These are phyloP conservation scores for Siderastrea radians DNA, from an alignment of 92 coral and sea anemone species.

Conservation along the genomic window DNA sequence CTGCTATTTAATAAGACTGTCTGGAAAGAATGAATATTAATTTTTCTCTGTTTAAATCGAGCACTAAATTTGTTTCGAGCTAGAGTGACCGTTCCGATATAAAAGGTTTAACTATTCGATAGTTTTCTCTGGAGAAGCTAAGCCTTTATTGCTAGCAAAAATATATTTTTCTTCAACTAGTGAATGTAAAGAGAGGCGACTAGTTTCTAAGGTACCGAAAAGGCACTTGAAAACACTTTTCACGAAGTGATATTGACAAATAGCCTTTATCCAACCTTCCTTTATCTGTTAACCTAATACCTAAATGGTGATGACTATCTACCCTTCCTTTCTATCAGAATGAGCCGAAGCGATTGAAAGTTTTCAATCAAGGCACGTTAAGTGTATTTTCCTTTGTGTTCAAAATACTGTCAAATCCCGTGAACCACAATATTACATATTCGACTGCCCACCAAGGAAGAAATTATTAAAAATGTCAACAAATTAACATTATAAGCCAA, in stretches of 20 bases:
- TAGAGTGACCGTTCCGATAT: neutral
- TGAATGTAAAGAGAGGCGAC: neutral
- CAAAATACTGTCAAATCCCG: neutral
- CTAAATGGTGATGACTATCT: neutral
- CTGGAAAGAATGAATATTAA: neutral
- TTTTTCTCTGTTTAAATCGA: neutral
- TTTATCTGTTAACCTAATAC: neutral
- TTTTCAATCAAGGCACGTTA: neutral
- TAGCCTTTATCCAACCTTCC: neutral
- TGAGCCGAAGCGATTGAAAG: neutral
- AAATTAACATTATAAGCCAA: conserved; percentile 35
- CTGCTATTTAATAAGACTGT: neutral
- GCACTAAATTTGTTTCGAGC: neutral
- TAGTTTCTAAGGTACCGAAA: conserved; percentile 38
- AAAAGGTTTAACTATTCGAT: neutral
- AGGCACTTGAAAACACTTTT: conserved; percentile 30
- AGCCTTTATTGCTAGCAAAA: neutral
- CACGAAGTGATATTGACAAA: neutral
- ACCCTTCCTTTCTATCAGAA: neutral
- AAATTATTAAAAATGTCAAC: conserved; percentile 46
- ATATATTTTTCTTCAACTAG: conserved; percentile 6
- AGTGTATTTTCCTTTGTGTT: neutral
- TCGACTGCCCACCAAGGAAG: neutral
- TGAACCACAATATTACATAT: conserved; percentile 5
- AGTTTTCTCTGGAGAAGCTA: neutral